These are phyloP conservation scores for Lepus americanus DNA, from an alignment of 2,113 vertebrate genomes.

Conservation along the genomic window DNA sequence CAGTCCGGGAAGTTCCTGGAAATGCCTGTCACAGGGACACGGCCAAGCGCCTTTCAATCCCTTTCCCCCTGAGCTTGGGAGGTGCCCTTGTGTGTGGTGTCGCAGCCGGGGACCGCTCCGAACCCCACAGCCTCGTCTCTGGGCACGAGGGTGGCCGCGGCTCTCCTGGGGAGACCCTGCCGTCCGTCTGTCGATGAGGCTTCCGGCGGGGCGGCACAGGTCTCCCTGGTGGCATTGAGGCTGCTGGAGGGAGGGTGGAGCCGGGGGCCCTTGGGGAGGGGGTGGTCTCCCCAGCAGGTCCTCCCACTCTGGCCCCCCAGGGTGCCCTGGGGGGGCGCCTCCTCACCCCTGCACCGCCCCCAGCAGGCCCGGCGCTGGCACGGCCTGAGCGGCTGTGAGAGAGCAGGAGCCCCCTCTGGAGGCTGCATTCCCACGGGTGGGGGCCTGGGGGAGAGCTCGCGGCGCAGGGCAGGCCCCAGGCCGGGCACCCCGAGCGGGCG, in stretches of 20 bases:
- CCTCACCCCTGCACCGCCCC: too few species aligned
- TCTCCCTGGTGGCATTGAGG: background rate
- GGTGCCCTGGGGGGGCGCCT: fast-evolving
- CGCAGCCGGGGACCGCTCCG: background rate
- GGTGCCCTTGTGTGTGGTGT: background rate
- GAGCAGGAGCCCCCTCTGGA: background rate
- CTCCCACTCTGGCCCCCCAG: fast-evolving
- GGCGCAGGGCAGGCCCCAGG: background rate
- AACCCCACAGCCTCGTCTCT: background rate
- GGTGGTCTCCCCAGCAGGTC: background rate
- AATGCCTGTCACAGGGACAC: too few species aligned
- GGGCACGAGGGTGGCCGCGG: background rate
- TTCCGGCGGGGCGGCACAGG: fast-evolving
- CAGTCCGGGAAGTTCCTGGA: too few species aligned
- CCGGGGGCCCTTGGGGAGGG: fast-evolving
- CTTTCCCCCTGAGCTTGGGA: too few species aligned
- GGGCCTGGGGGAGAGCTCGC: background rate
- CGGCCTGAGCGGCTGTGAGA: too few species aligned
- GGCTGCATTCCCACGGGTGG: constrained; percentile 71
- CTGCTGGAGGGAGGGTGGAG: background rate
- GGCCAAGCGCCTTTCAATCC: too few species aligned
- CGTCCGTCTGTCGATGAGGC: fast-evolving
- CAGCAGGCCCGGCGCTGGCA: too few species aligned
- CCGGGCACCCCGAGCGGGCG: background rate
- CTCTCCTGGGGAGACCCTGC: background rate